phyloP scores from a whole-genome alignment of 1,140 invertebrate genomes.

The Watersipora subatra region DNA sequence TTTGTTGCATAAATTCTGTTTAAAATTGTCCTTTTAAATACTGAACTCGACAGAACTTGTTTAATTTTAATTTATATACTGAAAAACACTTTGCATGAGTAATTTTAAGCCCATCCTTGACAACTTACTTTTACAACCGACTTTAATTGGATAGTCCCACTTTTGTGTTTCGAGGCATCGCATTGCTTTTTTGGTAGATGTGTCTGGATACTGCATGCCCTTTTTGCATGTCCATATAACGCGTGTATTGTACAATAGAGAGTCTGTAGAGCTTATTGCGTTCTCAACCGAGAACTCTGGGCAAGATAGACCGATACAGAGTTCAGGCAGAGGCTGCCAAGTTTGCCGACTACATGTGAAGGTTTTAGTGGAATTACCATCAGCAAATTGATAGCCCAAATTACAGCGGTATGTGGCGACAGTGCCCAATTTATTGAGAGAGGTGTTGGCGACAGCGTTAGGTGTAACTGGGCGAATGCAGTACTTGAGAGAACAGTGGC shows the following conservation, averaged over 20 bases:
- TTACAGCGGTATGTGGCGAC: not conserved
- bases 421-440: not conserved
- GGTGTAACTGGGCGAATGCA: not conserved
- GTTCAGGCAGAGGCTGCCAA: not conserved
- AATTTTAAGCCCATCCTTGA: too few species aligned
- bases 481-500: not conserved
- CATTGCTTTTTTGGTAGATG: not conserved
- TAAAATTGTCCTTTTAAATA: too few species aligned
- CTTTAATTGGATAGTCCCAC: not conserved
- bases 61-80: too few species aligned
- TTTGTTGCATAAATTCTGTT: too few species aligned
- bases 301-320: not conserved
- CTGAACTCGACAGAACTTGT: too few species aligned
- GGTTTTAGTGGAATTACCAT: not conserved
- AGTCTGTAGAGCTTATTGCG: not conserved
- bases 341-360: not conserved
- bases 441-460: not conserved
- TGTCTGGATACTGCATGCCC: not conserved
- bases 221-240: not conserved
- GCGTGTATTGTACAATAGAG: not conserved
- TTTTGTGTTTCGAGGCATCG: not conserved
- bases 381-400: not conserved
- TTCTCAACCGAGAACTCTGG: not conserved
- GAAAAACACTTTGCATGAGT: too few species aligned
- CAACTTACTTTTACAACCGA: not conserved